Conservation (phyloP, 2,113 vertebrate species). For the Zootoca vivipara region DNA sequence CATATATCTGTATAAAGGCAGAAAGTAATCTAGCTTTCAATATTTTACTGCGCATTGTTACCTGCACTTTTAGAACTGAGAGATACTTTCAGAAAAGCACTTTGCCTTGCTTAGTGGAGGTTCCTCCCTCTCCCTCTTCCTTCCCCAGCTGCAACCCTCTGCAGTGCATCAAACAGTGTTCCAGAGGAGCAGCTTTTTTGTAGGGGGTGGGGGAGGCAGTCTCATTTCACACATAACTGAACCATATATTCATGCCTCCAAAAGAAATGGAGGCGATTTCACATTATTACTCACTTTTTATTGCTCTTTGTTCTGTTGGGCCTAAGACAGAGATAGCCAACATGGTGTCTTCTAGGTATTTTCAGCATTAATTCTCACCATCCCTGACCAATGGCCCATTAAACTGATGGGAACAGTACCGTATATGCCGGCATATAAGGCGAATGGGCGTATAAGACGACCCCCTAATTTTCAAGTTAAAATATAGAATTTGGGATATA, state of each 20-base stretch:
- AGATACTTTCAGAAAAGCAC: background rate
- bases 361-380: too few relatives aligned
- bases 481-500: too few relatives aligned
- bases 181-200: background rate
- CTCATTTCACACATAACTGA: background rate
- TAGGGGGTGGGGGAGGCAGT: background rate
- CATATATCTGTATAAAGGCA: conserved; percentile 84
- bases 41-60: background rate
- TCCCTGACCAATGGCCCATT: too few relatives aligned
- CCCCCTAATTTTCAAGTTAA: too few relatives aligned
- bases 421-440: too few relatives aligned
- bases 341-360: too few relatives aligned
- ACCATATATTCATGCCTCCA: background rate
- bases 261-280: background rate
- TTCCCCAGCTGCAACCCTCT: background rate
- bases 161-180: background rate
- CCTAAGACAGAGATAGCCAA: background rate
- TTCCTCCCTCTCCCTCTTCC: background rate
- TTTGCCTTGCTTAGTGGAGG: background rate
- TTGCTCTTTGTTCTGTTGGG: background rate
- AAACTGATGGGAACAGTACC: too few relatives aligned
- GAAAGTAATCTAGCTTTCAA: conserved; percentile 28
- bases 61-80: background rate
- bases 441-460: too few relatives aligned
- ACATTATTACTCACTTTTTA: background rate